These are phyloP conservation scores for Vesta saturnalis DNA, from an alignment of 2,888 invertebrate species.

Conservation along the genomic window DNA sequence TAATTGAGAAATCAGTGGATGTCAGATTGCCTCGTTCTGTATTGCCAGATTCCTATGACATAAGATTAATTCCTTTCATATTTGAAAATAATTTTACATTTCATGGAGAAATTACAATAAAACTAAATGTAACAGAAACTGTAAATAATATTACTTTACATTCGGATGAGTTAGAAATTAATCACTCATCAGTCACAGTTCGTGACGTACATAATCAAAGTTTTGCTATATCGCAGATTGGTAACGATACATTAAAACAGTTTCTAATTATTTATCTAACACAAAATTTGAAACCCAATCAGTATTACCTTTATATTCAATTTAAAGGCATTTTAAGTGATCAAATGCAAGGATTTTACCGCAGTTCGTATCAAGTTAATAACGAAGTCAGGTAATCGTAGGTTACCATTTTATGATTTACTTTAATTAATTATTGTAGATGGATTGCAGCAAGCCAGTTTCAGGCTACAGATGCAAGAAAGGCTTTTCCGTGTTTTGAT, in stretches of 20 bases:
- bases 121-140: slow-evolving; percentile 69
- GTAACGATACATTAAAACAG: slow-evolving; percentile 70
- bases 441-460: slow-evolving; percentile 87
- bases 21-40: slow-evolving; percentile 77
- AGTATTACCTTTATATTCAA: slow-evolving; percentile 74
- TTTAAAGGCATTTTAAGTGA: slow-evolving; percentile 80
- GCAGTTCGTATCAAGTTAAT: slow-evolving; percentile 78
- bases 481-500: too few relatives aligned
- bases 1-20: slow-evolving; percentile 56
- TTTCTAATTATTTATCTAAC: slow-evolving; percentile 75
- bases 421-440: slow-evolving; percentile 60
- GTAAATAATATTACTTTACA: slow-evolving; percentile 80
- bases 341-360: slow-evolving; percentile 82
- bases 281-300: slow-evolving; percentile 67
- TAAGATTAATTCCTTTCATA: slow-evolving; percentile 78
- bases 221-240: slow-evolving; percentile 45
- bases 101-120: slow-evolving; percentile 74
- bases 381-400: slow-evolving; percentile 75
- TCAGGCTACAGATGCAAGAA: slow-evolving; percentile 82
- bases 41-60: slow-evolving; percentile 74
- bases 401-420: background rate
- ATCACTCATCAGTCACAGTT: slow-evolving; percentile 55
- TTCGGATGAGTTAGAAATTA: slow-evolving; percentile 74
- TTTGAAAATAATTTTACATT: slow-evolving; percentile 82
- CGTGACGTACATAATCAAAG: slow-evolving; percentile 25